Base-by-base conservation (phyloP, 2,113 vertebrate genomes). In the Perccottus glenii region DNA sequence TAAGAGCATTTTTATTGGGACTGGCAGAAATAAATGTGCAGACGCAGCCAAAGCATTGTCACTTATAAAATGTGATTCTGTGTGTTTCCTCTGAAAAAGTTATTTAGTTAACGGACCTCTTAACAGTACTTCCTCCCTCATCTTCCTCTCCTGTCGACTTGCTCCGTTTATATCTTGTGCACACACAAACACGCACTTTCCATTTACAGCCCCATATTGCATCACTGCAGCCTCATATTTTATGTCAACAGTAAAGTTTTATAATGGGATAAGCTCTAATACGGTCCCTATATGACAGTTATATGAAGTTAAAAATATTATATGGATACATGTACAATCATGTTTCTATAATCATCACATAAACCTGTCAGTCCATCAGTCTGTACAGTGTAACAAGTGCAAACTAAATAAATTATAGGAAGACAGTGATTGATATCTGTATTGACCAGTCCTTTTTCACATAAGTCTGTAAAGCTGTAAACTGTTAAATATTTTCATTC, bases 61-160 rank as follows among this genome's bases (percentile, higher is more conserved):
- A 58, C 19, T 9, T 65, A 16, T 69, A 62, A 78, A 67, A 72
- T 77, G 64, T 49, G 35, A 12, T 38, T 27, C 3, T 61, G 10
- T 55, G 56, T 60, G 48, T 46, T 32, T 81, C 49, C 15, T 57
- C 38, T 27, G 15, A 51, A 49, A 15, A 75, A 48, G 42, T 67
- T 78, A 52, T 81, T 70, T 52, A 75, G 60, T 59, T 67, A 59
- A 73, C 64, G 76, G 63, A 56, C 35, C 53, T 64, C 76, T 84
- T 52, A 49, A 36, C 70, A 83, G 71, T 42, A 63, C 83, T 86
- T 89, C 83, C 82, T 87, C 64, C 60, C 48, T 43, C 47, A 16
- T 45, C 77, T 80, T 40, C 47, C 16, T 45, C 75, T 75, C 67
- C 40, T 65, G 67, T 74, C 52, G 70, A 63, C 57, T 64, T 62